phyloP scores from a whole-genome alignment of 2,888 invertebrate genomes.

The Drosophila mimica region DNA sequence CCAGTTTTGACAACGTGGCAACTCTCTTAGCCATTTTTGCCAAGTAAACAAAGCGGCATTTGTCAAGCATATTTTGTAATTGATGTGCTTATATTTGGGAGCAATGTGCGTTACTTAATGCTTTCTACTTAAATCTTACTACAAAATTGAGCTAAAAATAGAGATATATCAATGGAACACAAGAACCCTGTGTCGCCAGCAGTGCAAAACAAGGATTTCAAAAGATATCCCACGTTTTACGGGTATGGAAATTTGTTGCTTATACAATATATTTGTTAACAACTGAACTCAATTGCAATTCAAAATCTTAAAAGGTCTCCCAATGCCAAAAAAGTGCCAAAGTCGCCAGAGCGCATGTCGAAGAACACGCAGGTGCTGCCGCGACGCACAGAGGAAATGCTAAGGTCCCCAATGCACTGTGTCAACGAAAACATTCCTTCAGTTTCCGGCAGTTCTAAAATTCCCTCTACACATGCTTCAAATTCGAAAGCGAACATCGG shows the following conservation, averaged over 20 bases:
- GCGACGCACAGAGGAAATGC: not conserved
- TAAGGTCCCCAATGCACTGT: conserved; percentile 5
- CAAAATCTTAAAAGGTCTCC: not conserved
- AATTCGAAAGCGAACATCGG: not conserved
- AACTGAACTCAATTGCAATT: not conserved
- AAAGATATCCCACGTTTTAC: not conserved
- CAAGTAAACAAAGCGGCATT: not conserved
- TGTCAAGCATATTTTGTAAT: not conserved
- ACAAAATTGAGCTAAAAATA: not conserved
- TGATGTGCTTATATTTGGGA: not conserved
- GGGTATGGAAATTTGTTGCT: conserved; percentile 1
- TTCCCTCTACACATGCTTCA: not conserved
- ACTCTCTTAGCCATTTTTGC: not conserved
- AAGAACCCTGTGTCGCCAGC: not conserved
- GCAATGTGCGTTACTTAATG: not conserved
- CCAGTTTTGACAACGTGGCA: not conserved
- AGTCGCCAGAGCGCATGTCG: conserved; percentile 16
- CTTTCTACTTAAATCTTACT: not conserved
- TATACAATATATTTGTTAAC: not conserved
- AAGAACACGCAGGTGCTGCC: not conserved
- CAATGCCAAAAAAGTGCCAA: not conserved
- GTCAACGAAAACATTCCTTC: not conserved
- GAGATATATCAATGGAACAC: not conserved
- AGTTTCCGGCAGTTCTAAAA: not conserved
- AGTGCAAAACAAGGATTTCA: not conserved